Percentiles rank a stretch among this genome's conserved stretches.
These are phyloP conservation scores for Malurus cyaneus DNA, from an alignment of 2,113 vertebrate species.

Conservation along the genomic window DNA sequence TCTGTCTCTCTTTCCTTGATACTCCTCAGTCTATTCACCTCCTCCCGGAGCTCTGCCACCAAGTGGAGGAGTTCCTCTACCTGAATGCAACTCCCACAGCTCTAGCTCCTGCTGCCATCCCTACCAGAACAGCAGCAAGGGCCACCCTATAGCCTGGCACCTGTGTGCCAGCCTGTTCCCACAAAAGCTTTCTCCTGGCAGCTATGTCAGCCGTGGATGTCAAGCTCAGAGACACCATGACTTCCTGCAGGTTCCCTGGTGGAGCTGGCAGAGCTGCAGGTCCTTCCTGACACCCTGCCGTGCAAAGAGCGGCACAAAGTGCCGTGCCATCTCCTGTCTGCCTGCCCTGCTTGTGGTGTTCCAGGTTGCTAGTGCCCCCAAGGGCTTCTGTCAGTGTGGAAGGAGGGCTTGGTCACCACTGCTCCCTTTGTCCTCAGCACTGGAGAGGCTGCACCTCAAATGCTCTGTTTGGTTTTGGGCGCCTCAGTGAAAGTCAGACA, in stretches of 20 bases:
- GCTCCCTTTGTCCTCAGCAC: neutral
- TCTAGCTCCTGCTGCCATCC: neutral
- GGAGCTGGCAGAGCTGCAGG: neutral
- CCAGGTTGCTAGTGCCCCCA: too few species aligned
- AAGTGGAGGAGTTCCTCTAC: neutral
- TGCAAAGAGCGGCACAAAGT: neutral
- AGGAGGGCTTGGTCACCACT: rapidly evolving
- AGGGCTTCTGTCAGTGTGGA: neutral
- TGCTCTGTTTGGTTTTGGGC: neutral
- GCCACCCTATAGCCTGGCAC: neutral
- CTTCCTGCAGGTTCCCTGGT: neutral
- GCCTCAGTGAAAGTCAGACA: neutral
- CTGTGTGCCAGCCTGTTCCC: neutral
- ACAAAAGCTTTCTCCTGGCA: neutral
- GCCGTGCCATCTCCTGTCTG: too few species aligned
- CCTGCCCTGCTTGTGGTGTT: neutral
- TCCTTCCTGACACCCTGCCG: neutral
- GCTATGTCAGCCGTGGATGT: neutral
- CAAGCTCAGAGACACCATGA: neutral
- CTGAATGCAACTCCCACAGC: neutral
- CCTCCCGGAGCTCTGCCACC: neutral
- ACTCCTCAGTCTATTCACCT: too few species aligned
- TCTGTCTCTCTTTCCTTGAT: neutral
- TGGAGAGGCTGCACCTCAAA: neutral
- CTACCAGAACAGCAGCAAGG: neutral